Conservation (phyloP, 2,113 vertebrate species). For the Plectropomus leopardus region DNA sequence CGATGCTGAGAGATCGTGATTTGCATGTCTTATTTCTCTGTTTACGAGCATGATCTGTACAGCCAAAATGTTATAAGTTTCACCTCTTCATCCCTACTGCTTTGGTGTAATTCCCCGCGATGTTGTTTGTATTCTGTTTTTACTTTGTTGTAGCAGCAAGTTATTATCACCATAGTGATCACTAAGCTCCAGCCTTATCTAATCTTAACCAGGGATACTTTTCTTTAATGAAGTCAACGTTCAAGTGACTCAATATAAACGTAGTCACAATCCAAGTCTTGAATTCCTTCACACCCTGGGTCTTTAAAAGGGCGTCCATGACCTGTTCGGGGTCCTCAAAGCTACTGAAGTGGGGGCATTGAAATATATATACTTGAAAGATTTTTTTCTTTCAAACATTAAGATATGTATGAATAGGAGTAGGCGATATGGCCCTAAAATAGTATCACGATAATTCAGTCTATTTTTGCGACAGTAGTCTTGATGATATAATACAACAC, state of each 20-base stretch:
- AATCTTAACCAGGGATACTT: slow-evolving; percentile 24
- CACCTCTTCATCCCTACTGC: no score
- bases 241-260: slow-evolving; percentile 38
- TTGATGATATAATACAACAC: no score
- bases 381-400: no score
- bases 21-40: no score
- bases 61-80: neutral
- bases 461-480: no score
- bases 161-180: slow-evolving; percentile 3
- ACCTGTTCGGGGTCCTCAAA: no score
- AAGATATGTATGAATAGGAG: no score
- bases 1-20: neutral
- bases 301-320: no score
- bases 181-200: slow-evolving; percentile 21
- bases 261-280: neutral
- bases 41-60: neutral
- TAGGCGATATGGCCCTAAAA: no score
- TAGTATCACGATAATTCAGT: no score
- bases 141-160: slow-evolving; percentile 6
- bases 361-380: no score
- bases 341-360: no score
- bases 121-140: neutral
- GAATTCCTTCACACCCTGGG: slow-evolving; percentile 18
- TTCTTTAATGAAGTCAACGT: slow-evolving; percentile 37
- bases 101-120: neutral